These are phyloP conservation scores for Leontocebus nigricollis DNA, from an alignment of 2,797 vertebrate species.

Conservation along the genomic window DNA sequence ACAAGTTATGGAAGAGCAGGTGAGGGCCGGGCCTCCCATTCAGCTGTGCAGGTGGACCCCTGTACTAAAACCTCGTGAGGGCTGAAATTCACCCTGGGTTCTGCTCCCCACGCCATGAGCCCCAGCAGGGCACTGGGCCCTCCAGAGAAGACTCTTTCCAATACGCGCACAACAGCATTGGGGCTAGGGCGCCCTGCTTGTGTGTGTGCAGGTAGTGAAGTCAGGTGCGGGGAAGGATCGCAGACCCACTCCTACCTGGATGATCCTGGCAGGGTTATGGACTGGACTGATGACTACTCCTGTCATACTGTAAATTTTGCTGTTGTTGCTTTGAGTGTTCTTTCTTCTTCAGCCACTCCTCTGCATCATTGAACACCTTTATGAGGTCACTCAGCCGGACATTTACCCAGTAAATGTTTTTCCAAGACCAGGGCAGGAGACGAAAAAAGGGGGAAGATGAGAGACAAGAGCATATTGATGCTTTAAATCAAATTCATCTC, in stretches of 20 bases:
- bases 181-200: no score
- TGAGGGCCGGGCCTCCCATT: neutral
- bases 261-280: neutral
- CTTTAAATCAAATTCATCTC: neutral
- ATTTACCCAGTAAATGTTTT: neutral
- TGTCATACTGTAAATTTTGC: neutral
- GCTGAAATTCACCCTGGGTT: neutral
- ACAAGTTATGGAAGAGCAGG: neutral
- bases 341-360: neutral
- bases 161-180: neutral
- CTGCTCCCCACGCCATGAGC: neutral
- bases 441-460: neutral
- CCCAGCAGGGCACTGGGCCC: neutral
- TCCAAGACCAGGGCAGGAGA: neutral
- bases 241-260: neutral
- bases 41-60: neutral
- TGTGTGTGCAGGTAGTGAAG: neutral
- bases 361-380: neutral
- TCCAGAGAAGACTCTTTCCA: neutral
- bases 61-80: accelerated
- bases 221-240: neutral
- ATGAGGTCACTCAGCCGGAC: neutral
- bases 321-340: neutral
- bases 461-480: neutral
- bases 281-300: neutral